These are phyloP conservation scores for Hirtodrosophila confusa DNA, from an alignment of 2,888 invertebrate species.

Conservation along the genomic window DNA sequence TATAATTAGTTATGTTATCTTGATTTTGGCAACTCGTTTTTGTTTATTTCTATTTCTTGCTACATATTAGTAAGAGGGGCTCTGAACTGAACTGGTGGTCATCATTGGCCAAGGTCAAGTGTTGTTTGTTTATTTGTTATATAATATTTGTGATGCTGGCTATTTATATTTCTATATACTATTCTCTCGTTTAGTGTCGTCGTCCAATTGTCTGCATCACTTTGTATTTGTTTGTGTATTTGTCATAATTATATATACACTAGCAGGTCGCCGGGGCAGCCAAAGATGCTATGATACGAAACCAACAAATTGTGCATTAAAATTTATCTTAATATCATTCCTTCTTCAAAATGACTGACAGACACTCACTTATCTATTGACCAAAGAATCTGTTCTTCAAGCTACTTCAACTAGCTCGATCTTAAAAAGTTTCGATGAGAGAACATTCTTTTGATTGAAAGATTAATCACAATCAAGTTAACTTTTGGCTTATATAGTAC, in stretches of 20 bases:
- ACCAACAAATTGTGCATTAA: no score
- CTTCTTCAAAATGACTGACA: no score
- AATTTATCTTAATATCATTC: no score
- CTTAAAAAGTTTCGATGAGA: no score
- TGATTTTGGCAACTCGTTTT: constrained; percentile 33
- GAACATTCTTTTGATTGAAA: no score
- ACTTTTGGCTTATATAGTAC: no score
- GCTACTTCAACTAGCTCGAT: no score
- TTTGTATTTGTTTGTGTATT: not conserved
- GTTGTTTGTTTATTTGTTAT: constrained; percentile 29
- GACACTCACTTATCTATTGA: no score
- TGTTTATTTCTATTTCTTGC: constrained; percentile 9
- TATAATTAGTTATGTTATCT: constrained; percentile 38
- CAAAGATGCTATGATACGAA: no score
- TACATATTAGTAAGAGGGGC: constrained; percentile 4
- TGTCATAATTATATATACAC: not conserved
- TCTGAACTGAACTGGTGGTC: constrained; percentile 20
- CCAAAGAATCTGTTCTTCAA: no score
- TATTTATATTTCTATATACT: constrained; percentile 53
- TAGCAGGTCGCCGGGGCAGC: no score
- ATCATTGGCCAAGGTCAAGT: constrained; percentile 59
- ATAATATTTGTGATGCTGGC: constrained; percentile 60
- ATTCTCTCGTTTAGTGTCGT: constrained; percentile 1
- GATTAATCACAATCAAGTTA: no score
- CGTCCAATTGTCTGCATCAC: constrained; percentile 28